These are phyloP conservation scores for Neoarius graeffei DNA, from an alignment of 2,113 vertebrate species.

Conservation along the genomic window DNA sequence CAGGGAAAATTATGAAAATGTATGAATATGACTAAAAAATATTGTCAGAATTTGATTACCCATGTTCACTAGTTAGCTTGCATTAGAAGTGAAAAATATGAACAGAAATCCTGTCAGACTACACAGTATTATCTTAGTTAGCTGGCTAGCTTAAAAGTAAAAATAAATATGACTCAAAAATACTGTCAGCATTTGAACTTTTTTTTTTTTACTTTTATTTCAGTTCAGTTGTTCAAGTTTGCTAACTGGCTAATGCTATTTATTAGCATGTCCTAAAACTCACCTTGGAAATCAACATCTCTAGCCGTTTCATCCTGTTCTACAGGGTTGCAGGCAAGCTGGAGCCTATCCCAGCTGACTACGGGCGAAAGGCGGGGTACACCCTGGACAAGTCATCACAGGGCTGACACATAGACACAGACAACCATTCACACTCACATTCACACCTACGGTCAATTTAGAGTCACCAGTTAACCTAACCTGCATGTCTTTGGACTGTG, in stretches of 20 bases:
- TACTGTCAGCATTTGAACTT: neutral
- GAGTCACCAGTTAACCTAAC: too few species aligned
- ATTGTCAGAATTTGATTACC: neutral
- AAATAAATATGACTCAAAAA: neutral
- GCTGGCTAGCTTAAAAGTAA: neutral
- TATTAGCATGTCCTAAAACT: neutral
- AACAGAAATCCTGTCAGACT: too few species aligned
- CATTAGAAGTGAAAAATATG: neutral
- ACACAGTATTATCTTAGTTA: neutral
- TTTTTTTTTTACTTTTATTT: too few species aligned
- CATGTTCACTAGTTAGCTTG: neutral
- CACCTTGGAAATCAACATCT: neutral
- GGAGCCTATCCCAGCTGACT: too few species aligned
- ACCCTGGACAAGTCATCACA: too few species aligned
- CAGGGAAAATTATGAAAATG: neutral
- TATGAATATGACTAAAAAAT: neutral
- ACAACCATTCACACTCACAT: too few species aligned
- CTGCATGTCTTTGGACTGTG: too few species aligned
- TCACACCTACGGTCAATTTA: too few species aligned
- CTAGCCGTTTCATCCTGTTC: too few species aligned
- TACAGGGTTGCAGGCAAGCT: too few species aligned
- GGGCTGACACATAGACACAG: too few species aligned
- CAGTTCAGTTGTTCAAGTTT: neutral
- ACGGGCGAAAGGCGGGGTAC: too few species aligned
- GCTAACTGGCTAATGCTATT: neutral